A percentile compares a stretch with the other conserved stretches of the same genome.
Evolutionary conservation across 2,113 vertebrate genomes (phyloP).

Genomic region (Poicephalus meyeri): DNA sequence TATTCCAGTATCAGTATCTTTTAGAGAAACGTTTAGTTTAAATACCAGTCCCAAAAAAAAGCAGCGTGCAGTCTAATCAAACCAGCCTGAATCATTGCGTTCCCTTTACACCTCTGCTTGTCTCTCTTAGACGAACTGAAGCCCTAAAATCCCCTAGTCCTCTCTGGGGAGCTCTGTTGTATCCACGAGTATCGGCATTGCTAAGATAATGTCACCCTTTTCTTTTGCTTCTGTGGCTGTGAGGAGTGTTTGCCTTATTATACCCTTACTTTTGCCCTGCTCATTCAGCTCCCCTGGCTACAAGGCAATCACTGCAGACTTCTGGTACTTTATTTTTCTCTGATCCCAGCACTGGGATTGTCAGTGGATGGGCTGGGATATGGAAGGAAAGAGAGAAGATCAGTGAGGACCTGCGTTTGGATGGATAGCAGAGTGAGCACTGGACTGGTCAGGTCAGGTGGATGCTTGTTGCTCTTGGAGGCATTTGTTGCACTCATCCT

Average conservation of each 20-base stretch:
- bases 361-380: neutral
- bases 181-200: neutral
- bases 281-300: neutral
- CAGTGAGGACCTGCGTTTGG: rapidly evolving
- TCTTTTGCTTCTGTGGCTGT: rapidly evolving
- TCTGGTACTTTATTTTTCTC: neutral
- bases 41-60: neutral
- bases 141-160: neutral
- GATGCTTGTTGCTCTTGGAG: neutral
- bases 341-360: neutral
- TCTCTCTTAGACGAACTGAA: neutral
- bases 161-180: neutral
- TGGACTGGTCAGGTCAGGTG: neutral
- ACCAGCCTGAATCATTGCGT: neutral
- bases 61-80: neutral
- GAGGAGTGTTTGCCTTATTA: neutral
- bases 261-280: neutral
- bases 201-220: neutral
- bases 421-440: neutral
- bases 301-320: neutral
- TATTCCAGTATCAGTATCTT: neutral
- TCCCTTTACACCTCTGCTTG: neutral
- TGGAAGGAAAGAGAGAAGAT: neutral
- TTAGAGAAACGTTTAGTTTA: neutral
- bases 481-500: neutral